Evolutionary conservation across 2,888 invertebrate genomes (phyloP), one percentile per base, ranked within the genome.

Genomic region (Belgica antarctica): DNA sequence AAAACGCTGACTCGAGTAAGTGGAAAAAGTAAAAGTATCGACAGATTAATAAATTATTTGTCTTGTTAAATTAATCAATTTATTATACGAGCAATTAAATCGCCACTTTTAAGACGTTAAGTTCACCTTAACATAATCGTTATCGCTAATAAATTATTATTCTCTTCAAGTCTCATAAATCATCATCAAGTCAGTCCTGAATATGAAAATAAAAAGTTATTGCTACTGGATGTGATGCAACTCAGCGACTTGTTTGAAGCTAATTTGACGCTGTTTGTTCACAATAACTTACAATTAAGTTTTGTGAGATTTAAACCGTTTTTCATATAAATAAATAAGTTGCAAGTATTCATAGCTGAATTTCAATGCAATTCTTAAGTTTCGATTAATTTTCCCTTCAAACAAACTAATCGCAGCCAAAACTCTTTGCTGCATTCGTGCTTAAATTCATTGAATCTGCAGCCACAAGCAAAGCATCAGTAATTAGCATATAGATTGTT

Each of bases 1-100:
- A 10, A 41, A 41, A 41, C n/a, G n/a, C n/a, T n/a, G n/a, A n/a
- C n/a, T n/a, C n/a, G n/a, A n/a, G 41, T n/a, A 41, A 41, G 41
- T n/a, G 12, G 41, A 31, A 10, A 31, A 31, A 31, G 31, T 10
- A 31, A 31, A 31, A 31, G 31, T 31, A 25, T 41, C 41, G 28
- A 66, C 46, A 66, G 65, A 66, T 66, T 66, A 66, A 66, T 66
- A 66, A 66, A 66, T 66, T 66, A 66, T 66, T 66, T 66, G 36
- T 22, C 65, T 19, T 47, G 65, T 41, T 47, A 47, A 66, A 66
- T 66, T 47, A 66, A 66, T 47, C 46, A 66, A 66, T 47, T 66
- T 66, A 66, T 66, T 66, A 47, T 47, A 34, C 19, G 41, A 47
- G 41, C 47, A 66, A 66, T 66, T 66, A 66, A 66, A 66, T 66